Evolutionary conservation across 2,888 invertebrate species (phyloP).

Genomic region (Pollenia amentaria): DNA sequence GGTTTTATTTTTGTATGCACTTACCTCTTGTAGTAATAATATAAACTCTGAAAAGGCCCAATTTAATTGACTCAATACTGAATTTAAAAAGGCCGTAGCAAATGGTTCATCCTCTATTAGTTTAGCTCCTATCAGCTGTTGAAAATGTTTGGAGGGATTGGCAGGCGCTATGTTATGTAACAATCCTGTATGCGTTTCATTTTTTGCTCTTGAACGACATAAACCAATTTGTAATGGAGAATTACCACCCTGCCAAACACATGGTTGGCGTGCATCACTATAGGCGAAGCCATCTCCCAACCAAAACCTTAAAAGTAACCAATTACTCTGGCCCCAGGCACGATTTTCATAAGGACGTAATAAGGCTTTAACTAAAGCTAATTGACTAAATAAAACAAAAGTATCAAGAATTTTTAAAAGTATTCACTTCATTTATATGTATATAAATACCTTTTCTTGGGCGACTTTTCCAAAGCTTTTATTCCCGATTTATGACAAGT

Average conservation of each 20-base stretch:
- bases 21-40: conserved; percentile 92
- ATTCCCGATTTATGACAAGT: conserved; percentile 90
- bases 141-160: conserved; percentile 83
- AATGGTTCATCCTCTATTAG: conserved; percentile 87
- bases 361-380: conserved; percentile 88
- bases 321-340: conserved; percentile 94
- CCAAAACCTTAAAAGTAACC: conserved; percentile 93
- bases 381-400: conserved; percentile 84
- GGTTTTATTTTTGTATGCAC: background rate
- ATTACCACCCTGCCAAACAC: conserved; percentile 86
- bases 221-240: conserved; percentile 80
- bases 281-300: conserved; percentile 93
- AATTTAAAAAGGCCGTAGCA: conserved; percentile 90
- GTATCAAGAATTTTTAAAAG: background rate
- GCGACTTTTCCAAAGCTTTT: conserved; percentile 89
- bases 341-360: conserved; percentile 92
- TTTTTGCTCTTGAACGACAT: conserved; percentile 82
- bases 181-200: conserved; percentile 84
- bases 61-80: conserved; percentile 92
- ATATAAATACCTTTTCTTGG: conserved; percentile 84
- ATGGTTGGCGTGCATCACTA: conserved; percentile 87
- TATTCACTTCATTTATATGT: background rate
- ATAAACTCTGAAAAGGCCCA: conserved; percentile 96
- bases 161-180: conserved; percentile 84
- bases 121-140: conserved; percentile 87